Conservation (phyloP, 2,113 vertebrate species). For the Heptranchias perlo region DNA sequence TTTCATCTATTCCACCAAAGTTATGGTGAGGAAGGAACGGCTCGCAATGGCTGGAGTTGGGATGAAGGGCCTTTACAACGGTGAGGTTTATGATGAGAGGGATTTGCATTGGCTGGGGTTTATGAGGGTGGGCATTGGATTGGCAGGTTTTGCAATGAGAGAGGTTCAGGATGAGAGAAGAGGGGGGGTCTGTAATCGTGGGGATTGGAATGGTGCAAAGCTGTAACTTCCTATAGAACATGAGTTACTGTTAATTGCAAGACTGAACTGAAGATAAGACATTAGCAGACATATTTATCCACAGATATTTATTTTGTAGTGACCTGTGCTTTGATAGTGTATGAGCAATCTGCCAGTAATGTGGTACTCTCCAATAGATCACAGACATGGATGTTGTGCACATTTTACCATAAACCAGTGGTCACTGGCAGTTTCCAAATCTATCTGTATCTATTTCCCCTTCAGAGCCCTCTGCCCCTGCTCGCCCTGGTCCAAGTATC, state of each 20-base stretch:
- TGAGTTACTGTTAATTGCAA: neutral
- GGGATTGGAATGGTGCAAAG: neutral
- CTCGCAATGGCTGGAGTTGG: neutral
- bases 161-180: neutral
- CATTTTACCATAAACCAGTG: neutral
- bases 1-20: neutral
- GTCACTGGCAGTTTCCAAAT: neutral
- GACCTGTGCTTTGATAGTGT: neutral
- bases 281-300: no score
- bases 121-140: neutral
- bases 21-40: neutral
- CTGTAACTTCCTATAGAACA: neutral
- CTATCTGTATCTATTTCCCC: neutral
- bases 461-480: neutral
- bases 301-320: neutral
- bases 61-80: neutral
- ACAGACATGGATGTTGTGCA: neutral
- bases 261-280: neutral
- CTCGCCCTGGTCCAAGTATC: neutral
- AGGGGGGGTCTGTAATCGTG: neutral
- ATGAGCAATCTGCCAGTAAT: neutral
- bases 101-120: neutral
- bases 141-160: neutral
- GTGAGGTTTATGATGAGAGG: neutral
- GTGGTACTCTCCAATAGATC: neutral